These are phyloP conservation scores for Autographa pulchrina DNA, from an alignment of 2,888 invertebrate species.

Conservation along the genomic window DNA sequence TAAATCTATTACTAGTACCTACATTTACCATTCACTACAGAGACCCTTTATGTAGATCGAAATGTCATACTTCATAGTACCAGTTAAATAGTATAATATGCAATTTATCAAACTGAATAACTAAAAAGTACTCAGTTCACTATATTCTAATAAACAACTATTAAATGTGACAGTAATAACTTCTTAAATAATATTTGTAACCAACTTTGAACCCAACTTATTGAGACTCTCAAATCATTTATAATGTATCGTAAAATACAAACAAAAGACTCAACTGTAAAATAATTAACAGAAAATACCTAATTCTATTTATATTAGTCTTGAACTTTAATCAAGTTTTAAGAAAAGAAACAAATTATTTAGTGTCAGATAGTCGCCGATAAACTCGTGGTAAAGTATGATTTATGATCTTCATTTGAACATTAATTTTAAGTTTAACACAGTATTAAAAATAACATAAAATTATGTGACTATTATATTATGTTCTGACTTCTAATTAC, in stretches of 20 bases:
- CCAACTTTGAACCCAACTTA: not conserved
- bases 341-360: not conserved
- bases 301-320: not conserved
- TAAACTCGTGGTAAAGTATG: constrained; percentile 9
- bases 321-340: constrained; percentile 8
- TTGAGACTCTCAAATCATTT: no score
- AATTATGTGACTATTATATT: no score
- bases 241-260: not conserved
- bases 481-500: no score
- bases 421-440: not conserved
- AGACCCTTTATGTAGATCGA: not conserved
- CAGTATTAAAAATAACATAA: not conserved
- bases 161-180: no score
- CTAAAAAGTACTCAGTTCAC: no score
- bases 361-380: not conserved
- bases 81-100: not conserved
- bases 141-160: no score
- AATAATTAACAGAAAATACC: constrained; percentile 8
- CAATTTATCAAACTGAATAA: not conserved
- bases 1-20: not conserved
- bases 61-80: not conserved
- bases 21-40: not conserved
- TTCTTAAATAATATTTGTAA: no score
- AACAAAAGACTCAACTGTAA: no score
- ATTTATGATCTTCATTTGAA: constrained; percentile 11